Base-by-base conservation (phyloP, 2,888 invertebrate species). In the Trissolcus brochymenae region DNA sequence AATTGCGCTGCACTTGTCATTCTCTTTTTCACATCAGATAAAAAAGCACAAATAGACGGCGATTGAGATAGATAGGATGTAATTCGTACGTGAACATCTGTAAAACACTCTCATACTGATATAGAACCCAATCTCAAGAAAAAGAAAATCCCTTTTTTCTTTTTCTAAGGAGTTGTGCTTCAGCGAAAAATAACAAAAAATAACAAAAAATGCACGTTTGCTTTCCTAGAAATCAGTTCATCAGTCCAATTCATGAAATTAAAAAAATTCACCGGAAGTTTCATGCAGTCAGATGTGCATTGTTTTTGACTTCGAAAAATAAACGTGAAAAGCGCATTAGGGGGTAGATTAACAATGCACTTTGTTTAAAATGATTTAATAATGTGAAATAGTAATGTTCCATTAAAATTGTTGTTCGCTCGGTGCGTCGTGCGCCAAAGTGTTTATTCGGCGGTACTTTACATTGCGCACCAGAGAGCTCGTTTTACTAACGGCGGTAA, bases 401-500 rank as follows among this genome's bases (percentile, higher is more conserved):
- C 61, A 51, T 76, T 66, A 16, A 70, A 75, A 60, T 60, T 70
- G 68, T 70, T 65, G 53, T 40, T 51, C 61, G 57, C 71, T 76
- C 61, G 54, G 56, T 6, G 29, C 60, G 55, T 56, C 9, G 49
- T 49, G 41, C 35, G 35, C 35, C 53, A 50, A 65, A 60, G 54
- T 55, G 21, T 51, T 56, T 56, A 57, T 60, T 66, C 43, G 40
- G 56, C 71, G 29, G 65, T 56, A 71, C 57, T 76, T 67, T 61
- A 49, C 53, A 54, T 17, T 59, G 49, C 54, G 68, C 54, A 65
- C 46, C 16, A 7, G 21, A 65, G 40, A 43, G 56, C 68, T 77
- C 64, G 59, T 73, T 77, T 73, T 64, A 57, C 76, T 67, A 67
- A 72, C 64, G 65, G 64, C 65, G 61, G 68, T 72, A 78, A 80